Evolutionary conservation across 2,113 vertebrate genomes (phyloP).

Genomic region (human): DNA sequence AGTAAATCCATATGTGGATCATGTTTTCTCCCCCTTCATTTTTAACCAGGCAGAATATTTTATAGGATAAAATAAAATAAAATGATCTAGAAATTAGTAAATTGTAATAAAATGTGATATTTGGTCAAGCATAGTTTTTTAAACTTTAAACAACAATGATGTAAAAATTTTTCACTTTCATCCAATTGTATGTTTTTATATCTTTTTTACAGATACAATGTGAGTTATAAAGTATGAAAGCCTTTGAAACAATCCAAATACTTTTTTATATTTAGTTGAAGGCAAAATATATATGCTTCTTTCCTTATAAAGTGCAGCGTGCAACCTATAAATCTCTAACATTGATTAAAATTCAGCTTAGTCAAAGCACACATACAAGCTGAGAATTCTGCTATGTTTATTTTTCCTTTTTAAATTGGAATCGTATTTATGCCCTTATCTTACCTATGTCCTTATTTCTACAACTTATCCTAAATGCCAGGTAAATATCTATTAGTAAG

Average conservation of each 20-base stretch:
- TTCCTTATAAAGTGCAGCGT: not conserved
- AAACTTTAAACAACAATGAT: not conserved
- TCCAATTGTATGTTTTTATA: not conserved
- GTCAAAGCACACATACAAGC: not conserved
- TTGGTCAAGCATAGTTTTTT: not conserved
- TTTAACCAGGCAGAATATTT: not conserved
- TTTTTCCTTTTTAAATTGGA: conserved; percentile 6
- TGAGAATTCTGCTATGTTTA: not conserved
- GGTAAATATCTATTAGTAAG: not conserved
- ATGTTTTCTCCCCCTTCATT: not conserved
- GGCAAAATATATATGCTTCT: not conserved
- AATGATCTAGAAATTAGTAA: not conserved
- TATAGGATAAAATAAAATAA: conserved; percentile 19
- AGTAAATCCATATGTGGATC: not conserved
- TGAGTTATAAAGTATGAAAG: not conserved
- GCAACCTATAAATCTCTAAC: not conserved
- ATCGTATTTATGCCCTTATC: not conserved
- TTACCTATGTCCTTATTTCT: not conserved
- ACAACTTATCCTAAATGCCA: not conserved
- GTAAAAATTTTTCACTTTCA: not conserved
- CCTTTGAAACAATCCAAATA: not conserved
- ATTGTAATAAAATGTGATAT: not conserved
- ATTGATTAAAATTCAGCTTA: not conserved
- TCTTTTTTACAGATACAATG: not conserved
- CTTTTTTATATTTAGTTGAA: not conserved